phyloP scores from a whole-genome alignment of 1,140 invertebrate species.

The Meloidogyne chitwoodi region DNA sequence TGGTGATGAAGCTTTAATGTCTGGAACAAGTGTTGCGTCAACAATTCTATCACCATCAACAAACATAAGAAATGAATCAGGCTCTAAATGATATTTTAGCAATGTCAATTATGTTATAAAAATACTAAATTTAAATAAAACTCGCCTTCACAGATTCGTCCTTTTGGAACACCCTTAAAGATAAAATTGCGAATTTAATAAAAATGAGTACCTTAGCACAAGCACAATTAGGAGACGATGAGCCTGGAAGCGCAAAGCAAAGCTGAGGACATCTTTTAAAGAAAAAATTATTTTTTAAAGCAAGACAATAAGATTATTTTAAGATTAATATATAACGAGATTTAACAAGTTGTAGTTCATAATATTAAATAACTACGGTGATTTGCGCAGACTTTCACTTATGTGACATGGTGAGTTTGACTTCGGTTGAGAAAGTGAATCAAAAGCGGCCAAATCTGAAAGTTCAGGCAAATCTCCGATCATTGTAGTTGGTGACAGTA shows the following conservation, averaged over 20 bases:
- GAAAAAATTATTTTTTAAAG: conserved; percentile 67
- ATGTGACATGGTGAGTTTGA: conserved; percentile 54
- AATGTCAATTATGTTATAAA: neutral
- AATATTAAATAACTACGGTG: conserved; percentile 12
- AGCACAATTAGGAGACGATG: conserved; percentile 71
- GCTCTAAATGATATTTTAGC: conserved; percentile 36
- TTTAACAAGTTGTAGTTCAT: too few relatives aligned
- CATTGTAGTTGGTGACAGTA: conserved; percentile 49
- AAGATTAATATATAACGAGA: too few relatives aligned
- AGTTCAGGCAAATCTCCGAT: conserved; percentile 44
- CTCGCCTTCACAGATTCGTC: conserved; percentile 67
- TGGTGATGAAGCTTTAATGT: conserved; percentile 46
- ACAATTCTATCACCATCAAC: conserved; percentile 77
- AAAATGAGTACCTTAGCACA: conserved; percentile 70
- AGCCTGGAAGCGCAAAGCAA: conserved; percentile 81
- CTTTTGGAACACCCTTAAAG: conserved; percentile 67
- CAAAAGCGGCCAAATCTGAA: conserved; percentile 52
- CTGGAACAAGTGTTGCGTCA: conserved; percentile 54
- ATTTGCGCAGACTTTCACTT: conserved; percentile 56
- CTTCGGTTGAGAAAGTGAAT: conserved; percentile 48
- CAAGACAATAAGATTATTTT: too few relatives aligned
- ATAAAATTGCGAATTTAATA: too few relatives aligned
- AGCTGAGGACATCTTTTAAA: conserved; percentile 77
- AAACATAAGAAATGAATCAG: conserved; percentile 76
- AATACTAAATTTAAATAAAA: conserved; percentile 58